Percentiles rank a stretch among this genome's conserved stretches.
Conservation (phyloP, 2,888 invertebrate species). For the Cryptocephalus moraei region DNA sequence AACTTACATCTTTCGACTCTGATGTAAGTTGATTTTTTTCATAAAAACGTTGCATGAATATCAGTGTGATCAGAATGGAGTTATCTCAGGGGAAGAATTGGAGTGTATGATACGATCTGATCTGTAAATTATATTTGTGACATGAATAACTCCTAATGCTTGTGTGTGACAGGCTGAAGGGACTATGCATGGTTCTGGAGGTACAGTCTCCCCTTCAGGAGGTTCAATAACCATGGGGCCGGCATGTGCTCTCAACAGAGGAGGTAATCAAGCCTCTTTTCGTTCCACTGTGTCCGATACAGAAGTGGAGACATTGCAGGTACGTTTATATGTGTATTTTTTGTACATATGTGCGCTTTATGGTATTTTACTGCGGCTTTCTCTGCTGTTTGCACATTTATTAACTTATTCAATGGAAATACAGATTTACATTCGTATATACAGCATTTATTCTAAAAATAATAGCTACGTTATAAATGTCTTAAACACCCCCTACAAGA, state of each 20-base stretch:
- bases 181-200: conserved; percentile 58
- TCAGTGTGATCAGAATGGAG: neutral
- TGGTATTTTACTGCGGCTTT: too few species aligned
- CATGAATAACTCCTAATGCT: neutral
- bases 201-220: conserved; percentile 48
- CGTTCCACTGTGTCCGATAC: conserved; percentile 91
- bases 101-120: neutral
- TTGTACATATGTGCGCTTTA: too few species aligned
- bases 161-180: conserved; percentile 42
- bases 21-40: conserved; percentile 58
- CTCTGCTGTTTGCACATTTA: too few species aligned
- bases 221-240: conserved; percentile 71
- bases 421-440: neutral
- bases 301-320: conserved; percentile 82
- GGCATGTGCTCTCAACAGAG: conserved; percentile 61
- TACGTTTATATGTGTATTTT: conserved; percentile 42
- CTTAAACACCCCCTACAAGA: neutral
- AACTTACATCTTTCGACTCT: conserved; percentile 80
- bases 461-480: neutral
- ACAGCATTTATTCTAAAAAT: neutral
- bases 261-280: conserved; percentile 62
- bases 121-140: neutral
- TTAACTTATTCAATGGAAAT: too few species aligned
- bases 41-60: conserved; percentile 3
- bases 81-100: too few species aligned